Evolutionary conservation across 2,113 vertebrate genomes (phyloP).

Genomic region (Deroptyus accipitrinus): DNA sequence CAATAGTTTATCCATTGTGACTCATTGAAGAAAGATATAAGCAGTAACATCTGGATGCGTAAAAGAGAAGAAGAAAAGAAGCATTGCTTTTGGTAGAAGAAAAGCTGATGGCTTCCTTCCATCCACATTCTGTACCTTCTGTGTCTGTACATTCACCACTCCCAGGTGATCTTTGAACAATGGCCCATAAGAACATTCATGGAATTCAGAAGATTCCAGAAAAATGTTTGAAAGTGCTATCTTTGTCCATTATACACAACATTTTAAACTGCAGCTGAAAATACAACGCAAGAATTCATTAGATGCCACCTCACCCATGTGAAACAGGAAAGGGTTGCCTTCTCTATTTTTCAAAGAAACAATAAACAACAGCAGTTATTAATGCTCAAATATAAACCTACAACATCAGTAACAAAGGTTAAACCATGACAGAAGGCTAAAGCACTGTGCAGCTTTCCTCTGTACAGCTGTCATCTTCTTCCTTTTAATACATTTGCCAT

Average conservation of each 20-base stretch:
- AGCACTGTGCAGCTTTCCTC: not conserved
- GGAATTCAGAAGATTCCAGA: not conserved
- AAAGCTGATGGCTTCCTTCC: not conserved
- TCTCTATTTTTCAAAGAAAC: not conserved
- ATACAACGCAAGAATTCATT: not conserved
- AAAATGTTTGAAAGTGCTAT: not conserved
- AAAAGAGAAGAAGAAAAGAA: not conserved
- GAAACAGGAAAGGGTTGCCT: not conserved
- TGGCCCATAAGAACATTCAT: not conserved
- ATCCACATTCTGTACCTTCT: not conserved
- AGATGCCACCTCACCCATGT: not conserved
- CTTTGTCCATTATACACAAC: not conserved
- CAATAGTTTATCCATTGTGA: not conserved
- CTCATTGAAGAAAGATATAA: not conserved
- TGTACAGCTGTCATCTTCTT: not conserved
- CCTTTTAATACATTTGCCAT: not conserved
- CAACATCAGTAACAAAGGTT: not conserved
- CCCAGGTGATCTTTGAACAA: not conserved
- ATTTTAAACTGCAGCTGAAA: not conserved
- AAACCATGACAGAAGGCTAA: not conserved
- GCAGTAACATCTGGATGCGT: not conserved
- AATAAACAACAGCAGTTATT: not conserved
- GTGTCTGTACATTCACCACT: not conserved
- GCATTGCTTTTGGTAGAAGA: not conserved
- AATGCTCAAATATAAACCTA: not conserved